Evolutionary conservation across 2,797 vertebrate species (phyloP), one percentile per base, ranked within the genome.

Genomic region (Cephalopachus bancanus): DNA sequence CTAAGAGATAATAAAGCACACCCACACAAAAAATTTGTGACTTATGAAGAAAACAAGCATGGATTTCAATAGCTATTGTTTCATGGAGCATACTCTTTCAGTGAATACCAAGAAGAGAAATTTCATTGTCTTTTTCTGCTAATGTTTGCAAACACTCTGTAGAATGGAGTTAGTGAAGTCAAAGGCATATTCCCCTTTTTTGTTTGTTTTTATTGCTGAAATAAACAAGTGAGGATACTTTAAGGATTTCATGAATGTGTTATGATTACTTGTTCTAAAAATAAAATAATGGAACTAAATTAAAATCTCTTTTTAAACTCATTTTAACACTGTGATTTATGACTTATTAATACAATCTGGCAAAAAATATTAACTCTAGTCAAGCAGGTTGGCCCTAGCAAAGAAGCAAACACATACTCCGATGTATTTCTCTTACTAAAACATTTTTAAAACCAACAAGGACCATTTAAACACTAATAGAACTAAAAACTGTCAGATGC

Each of bases 381-480:
- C 24, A 51, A 94, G n/a, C 30, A 85, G 28, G 14, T 88, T 91
- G 62, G 53, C 33, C 10, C 67, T 72, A 84, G 65, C 17, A 88
- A 75, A 26, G 1, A 92, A 79, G 72, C n/a, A 85, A 93, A 89
- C 53, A 79, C 8, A 78, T 76, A 53, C 17, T 84, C 17, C 67
- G 55, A 51, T 92, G 7, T 79, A 69, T 87, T 87, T 22, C 16
- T 62, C 24, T 96, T 95, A 83, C 6, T 83, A 44, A 91, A 67
- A n/a, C 33, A 76, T 62, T 97, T 94, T 87, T 65, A 85, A 97
- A 95, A 83, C 30, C 59, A 74, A n/a, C 1, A 80, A 72, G 22
- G 33, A 72, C n/a, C 7, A 72, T 93, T 91, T 95, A 90, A 90
- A 93, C 49, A 90, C 51, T 20, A 88, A 92, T 78, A 95, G 26